These are phyloP conservation scores for Condylura cristata DNA, from an alignment of 2,113 vertebrate genomes.

Conservation along the genomic window DNA sequence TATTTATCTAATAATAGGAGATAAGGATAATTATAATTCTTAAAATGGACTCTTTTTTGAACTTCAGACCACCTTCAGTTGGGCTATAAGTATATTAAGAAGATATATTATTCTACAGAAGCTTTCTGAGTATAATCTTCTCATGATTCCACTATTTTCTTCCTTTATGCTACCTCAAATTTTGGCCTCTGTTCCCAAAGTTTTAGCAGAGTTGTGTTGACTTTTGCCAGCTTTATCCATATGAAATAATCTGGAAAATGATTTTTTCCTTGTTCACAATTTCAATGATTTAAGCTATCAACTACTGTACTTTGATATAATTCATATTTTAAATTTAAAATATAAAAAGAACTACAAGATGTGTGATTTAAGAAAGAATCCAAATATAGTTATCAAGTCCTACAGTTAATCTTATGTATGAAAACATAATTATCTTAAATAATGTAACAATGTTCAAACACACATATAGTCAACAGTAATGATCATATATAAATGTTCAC, in stretches of 20 bases:
- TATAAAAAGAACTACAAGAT: neutral
- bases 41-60: neutral
- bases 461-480: neutral
- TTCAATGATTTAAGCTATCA: neutral
- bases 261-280: neutral
- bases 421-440: conserved; percentile 9
- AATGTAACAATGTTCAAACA: neutral
- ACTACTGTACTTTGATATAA: neutral
- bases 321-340: neutral
- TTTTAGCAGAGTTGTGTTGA: neutral
- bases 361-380: neutral
- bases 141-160: neutral
- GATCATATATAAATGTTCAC: neutral
- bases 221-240: neutral
- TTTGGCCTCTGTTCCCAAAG: neutral
- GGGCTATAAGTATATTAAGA: neutral
- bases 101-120: neutral
- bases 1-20: neutral
- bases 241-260: neutral
- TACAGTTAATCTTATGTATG: neutral
- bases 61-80: neutral
- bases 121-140: neutral
- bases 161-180: neutral
- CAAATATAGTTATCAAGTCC: neutral
- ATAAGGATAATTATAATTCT: neutral